phyloP scores from a whole-genome alignment of 2,113 vertebrate genomes.

The Neotoma lepida region DNA sequence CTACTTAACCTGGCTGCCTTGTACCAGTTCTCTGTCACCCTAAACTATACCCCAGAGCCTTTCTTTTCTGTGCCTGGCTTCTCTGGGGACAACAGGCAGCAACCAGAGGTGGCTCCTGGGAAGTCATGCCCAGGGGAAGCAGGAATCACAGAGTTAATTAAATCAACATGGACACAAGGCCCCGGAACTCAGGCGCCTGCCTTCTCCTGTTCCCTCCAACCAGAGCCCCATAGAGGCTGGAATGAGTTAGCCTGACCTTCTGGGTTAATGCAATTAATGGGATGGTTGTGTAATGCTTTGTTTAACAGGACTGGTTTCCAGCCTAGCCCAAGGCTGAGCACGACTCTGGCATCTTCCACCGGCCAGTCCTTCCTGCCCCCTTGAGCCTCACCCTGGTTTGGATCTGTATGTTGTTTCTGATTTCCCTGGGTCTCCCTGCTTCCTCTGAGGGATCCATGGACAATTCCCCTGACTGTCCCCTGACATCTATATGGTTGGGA shows the following conservation, averaged over 20 bases:
- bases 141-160: slow-evolving; percentile 22
- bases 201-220: neutral
- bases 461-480: neutral
- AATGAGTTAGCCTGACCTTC: slow-evolving; percentile 36
- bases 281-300: slow-evolving; percentile 20
- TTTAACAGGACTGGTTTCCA: slow-evolving; percentile 40
- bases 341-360: neutral
- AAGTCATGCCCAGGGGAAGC: slow-evolving; percentile 1
- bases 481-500: neutral
- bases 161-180: slow-evolving; percentile 35
- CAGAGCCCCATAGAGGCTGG: neutral
- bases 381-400: neutral
- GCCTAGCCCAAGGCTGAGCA: neutral
- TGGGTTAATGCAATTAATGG: neutral
- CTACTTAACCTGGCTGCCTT: neutral
- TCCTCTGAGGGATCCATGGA: neutral
- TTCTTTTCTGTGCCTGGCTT: neutral
- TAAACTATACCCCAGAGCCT: neutral
- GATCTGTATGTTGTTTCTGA: neutral
- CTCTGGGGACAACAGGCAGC: neutral
- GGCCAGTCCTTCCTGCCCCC: neutral
- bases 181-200: neutral
- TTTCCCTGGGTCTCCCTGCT: neutral
- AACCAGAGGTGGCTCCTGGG: neutral
- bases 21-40: neutral